These are phyloP conservation scores for Otis tarda DNA, from an alignment of 2,113 vertebrate genomes.

Conservation along the genomic window DNA sequence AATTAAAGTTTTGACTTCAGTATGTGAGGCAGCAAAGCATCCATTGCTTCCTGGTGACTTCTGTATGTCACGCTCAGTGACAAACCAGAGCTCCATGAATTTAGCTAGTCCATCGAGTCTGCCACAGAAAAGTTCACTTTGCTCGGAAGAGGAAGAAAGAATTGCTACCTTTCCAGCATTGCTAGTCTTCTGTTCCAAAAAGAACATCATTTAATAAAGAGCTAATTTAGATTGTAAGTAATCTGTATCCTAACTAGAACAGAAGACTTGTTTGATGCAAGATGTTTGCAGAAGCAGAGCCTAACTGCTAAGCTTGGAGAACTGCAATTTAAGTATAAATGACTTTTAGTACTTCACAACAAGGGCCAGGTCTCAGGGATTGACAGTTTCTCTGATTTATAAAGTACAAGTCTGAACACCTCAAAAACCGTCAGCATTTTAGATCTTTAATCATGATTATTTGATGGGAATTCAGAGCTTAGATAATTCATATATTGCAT, in stretches of 20 bases:
- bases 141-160: not conserved
- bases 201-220: not conserved
- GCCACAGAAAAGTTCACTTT: not conserved
- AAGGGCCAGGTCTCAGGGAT: not conserved
- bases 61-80: not conserved
- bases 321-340: not conserved
- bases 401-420: not conserved
- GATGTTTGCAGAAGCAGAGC: not conserved
- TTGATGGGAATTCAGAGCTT: not conserved
- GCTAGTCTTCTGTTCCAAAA: not conserved
- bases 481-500: not conserved
- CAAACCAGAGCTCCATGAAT: not conserved
- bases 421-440: not conserved
- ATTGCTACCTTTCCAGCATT: not conserved
- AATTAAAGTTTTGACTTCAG: not conserved
- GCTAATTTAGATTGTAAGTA: not conserved
- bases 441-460: not conserved
- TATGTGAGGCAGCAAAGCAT: not conserved
- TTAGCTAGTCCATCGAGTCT: not conserved
- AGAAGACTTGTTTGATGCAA: not conserved
- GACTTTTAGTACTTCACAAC: not conserved
- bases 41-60: not conserved
- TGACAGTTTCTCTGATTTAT: not conserved
- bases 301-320: not conserved
- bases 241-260: not conserved